Percentiles rank a stretch among this genome's conserved stretches.
Evolutionary conservation across 2,888 invertebrate species (phyloP).

Genomic region (Drosophila paranaensis): DNA sequence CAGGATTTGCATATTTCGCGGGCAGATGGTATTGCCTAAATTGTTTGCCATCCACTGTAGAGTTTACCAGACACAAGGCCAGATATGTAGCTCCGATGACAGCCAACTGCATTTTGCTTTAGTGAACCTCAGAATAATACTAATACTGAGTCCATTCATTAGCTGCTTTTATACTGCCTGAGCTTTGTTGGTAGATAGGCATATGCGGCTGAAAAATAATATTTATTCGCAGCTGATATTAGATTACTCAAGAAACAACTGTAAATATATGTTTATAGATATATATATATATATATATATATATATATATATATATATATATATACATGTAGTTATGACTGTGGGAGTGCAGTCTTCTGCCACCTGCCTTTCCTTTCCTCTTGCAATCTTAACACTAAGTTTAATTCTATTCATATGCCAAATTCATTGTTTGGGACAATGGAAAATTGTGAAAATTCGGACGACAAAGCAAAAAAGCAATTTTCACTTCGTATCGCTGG

Average conservation of each 20-base stretch:
- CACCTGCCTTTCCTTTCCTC: neutral
- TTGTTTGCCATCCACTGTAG: neutral
- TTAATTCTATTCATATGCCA: neutral
- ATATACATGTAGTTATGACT: neutral
- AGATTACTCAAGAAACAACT: neutral
- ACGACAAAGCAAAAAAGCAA: conserved; percentile 2
- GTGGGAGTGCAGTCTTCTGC: neutral
- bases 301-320: neutral
- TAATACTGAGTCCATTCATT: neutral
- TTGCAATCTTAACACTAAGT: neutral
- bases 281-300: neutral
- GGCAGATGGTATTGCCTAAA: neutral
- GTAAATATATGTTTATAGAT: neutral
- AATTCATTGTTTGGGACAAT: conserved; percentile 3
- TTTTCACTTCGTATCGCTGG: neutral
- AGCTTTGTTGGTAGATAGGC: neutral
- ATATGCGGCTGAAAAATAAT: neutral
- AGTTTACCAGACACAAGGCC: neutral
- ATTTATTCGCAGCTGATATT: neutral
- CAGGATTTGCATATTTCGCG: too few species aligned
- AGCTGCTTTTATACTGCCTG: conserved; percentile 8
- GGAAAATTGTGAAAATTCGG: neutral
- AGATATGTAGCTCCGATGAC: neutral
- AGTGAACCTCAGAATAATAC: neutral
- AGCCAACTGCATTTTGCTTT: neutral